A percentile compares a stretch with the other conserved stretches of the same genome.
Evolutionary conservation across 2,888 invertebrate genomes (phyloP).

Genomic region (Archaeoteleia sp.): DNA sequence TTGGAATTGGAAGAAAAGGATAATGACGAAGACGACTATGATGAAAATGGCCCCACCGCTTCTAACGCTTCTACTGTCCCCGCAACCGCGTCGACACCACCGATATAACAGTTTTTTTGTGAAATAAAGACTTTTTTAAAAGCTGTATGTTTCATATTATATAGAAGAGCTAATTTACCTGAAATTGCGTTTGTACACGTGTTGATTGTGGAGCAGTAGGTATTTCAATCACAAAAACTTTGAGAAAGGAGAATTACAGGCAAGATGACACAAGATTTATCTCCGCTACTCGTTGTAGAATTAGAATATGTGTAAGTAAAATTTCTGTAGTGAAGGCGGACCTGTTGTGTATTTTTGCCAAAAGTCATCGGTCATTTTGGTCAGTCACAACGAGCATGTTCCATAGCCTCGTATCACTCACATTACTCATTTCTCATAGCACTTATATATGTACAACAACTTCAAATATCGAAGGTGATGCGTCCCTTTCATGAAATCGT

Average conservation of each 20-base stretch:
- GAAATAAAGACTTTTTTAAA: slow-evolving; percentile 28
- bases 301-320: slow-evolving; percentile 45
- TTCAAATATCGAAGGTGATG: slow-evolving; percentile 10
- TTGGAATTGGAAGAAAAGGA: slow-evolving; percentile 68
- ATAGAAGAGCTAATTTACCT: background rate
- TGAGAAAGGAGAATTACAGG: slow-evolving; percentile 26
- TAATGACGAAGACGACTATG: slow-evolving; percentile 67
- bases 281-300: slow-evolving; percentile 30
- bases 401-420: slow-evolving; percentile 47
- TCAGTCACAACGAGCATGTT: slow-evolving; percentile 46
- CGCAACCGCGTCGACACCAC: slow-evolving; percentile 62
- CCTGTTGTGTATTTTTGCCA: slow-evolving; percentile 50
- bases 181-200: background rate
- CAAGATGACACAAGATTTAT: slow-evolving; percentile 26
- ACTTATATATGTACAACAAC: slow-evolving; percentile 19
- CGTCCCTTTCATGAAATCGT: background rate
- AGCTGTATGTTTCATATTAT: slow-evolving; percentile 2
- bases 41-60: slow-evolving; percentile 62
- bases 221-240: slow-evolving; percentile 12
- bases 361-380: slow-evolving; percentile 39
- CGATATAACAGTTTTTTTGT: slow-evolving; percentile 56
- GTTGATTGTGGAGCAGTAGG: slow-evolving; percentile 20
- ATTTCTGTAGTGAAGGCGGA: slow-evolving; percentile 25
- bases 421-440: slow-evolving; percentile 36
- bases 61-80: slow-evolving; percentile 66